These are phyloP conservation scores for Danio kyathit DNA, from an alignment of 2,797 vertebrate species.

Conservation along the genomic window DNA sequence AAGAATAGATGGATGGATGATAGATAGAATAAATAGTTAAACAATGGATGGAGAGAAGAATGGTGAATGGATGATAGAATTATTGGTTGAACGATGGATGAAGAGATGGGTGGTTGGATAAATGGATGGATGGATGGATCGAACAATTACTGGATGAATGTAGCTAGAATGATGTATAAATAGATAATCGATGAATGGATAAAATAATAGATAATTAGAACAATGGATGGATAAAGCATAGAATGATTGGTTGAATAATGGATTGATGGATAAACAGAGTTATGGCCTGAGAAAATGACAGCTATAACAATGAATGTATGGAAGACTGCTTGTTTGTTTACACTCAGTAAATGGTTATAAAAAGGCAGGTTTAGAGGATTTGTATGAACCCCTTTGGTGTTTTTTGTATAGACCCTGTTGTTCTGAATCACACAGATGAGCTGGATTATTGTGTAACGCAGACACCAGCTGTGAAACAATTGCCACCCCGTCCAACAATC, in stretches of 20 bases:
- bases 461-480: slow-evolving; percentile 45
- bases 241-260: too few species aligned
- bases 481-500: slow-evolving; percentile 20
- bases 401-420: slow-evolving; percentile 22
- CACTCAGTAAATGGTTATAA: slow-evolving; percentile 55
- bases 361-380: slow-evolving; percentile 61
- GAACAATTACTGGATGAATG: too few species aligned
- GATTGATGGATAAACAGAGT: too few species aligned
- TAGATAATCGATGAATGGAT: neutral
- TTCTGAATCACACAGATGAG: slow-evolving; percentile 36
- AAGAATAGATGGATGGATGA: neutral
- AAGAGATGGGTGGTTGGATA: neutral
- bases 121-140: neutral
- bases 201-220: too few species aligned
- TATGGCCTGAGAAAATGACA: too few species aligned
- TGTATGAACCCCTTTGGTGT: slow-evolving; percentile 50
- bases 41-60: neutral
- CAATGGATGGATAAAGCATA: too few species aligned
- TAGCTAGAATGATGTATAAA: neutral
- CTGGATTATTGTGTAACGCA: slow-evolving; percentile 37
- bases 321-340: slow-evolving; percentile 49
- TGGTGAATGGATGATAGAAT: too few species aligned
- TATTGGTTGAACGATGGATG: neutral
- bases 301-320: neutral
- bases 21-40: too few species aligned